Base-by-base conservation (phyloP, 2,797 vertebrate species). In the Gymnoscopelus microlampas region DNA sequence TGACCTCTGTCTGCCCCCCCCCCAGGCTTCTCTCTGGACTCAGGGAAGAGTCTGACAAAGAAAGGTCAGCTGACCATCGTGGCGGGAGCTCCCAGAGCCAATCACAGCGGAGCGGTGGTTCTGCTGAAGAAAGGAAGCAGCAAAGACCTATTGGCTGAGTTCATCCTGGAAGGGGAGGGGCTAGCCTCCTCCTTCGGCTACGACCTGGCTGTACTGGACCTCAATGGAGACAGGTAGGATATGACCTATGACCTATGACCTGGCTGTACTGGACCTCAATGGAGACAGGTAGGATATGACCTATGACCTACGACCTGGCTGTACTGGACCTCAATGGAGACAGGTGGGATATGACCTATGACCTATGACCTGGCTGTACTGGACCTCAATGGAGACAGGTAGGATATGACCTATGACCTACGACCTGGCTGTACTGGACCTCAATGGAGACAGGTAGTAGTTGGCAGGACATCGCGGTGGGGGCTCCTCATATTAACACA, bases 161-260 rank as follows among this genome's bases (percentile, higher is more conserved):
- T 93, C 86, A 94, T 93, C 61, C 93, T 99, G 69, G 92, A 97
- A 54, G 98, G 98, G 15, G 94, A 97, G 79, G 98, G 95, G 3
- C 92, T 99, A 70, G 96, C 97, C 3, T 99, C 98, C 5, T 99
- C 98, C 0, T 99, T 99, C 0, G 98, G 98, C 82, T 99, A 99
- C 8, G 98, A 98, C 23, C 91, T 99, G 74, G 83, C 98, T 1
- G 96, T 98, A 63, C 91, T 96, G 71, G 98, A 99, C 86, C 94
- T 99, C 76, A 99, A 99, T 56, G 84, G 53, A 47, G 98, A 99
- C 26, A 19, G 19, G 19, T 19, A n/a, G n/a, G n/a, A n/a, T n/a
- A 19, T 19, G 19, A 19, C 19, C 19, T 19, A 19, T 19, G 19
- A 19, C 19, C 19, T 19, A 19, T 19, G 19, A 19, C 19, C 19